phyloP scores from a whole-genome alignment of 2,797 vertebrate genomes.

The Borostomias antarcticus region DNA sequence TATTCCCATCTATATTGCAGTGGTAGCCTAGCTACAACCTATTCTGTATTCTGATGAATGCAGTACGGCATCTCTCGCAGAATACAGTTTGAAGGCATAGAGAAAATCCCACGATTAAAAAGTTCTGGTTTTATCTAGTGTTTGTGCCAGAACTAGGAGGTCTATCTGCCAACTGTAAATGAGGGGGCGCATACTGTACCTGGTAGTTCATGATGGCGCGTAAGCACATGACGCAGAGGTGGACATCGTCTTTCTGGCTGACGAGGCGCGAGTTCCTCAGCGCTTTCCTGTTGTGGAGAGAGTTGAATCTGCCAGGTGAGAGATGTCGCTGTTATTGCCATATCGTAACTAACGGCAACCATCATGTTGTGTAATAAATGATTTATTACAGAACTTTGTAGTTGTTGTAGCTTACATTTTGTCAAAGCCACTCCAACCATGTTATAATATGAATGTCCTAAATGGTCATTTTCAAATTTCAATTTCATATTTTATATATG shows the following conservation, averaged over 20 bases:
- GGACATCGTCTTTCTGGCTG: constrained; percentile 89
- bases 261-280: constrained; percentile 80
- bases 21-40: no score
- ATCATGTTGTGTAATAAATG: background rate
- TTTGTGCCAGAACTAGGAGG: background rate
- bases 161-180: no score
- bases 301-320: constrained; percentile 70
- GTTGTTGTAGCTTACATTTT: background rate
- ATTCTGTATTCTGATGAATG: no score
- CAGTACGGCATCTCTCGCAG: no score
- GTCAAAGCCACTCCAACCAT: no score
- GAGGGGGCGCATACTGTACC: constrained; percentile 65
- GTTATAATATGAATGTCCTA: background rate
- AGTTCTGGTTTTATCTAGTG: no score
- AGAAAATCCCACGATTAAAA: no score
- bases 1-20: no score
- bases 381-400: background rate
- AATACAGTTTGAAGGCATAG: no score
- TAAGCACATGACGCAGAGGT: constrained; percentile 94
- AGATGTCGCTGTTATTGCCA: constrained; percentile 20
- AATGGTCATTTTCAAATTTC: no score
- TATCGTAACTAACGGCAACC: background rate
- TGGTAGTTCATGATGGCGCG: constrained; percentile 99
- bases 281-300: constrained; percentile 81
- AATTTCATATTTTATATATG: no score